phyloP scores from a whole-genome alignment of 2,888 invertebrate genomes.

The Troides aeacus region DNA sequence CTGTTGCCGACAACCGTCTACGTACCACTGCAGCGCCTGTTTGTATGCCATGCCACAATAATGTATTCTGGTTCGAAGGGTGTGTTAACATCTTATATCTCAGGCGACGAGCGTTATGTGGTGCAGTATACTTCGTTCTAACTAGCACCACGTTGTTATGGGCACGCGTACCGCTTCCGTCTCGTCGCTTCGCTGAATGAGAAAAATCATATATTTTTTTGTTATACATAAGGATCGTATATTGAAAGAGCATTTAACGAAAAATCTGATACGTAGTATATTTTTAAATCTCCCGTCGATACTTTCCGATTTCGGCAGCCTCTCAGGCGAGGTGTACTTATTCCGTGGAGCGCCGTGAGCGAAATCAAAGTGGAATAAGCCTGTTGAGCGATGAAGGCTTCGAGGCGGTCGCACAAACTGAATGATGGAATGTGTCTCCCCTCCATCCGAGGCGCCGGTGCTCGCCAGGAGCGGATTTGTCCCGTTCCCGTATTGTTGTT shows the following conservation, averaged over 20 bases:
- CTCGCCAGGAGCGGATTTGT: slow-evolving; percentile 13
- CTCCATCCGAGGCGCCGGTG: slow-evolving; percentile 13
- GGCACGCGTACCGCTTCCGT: too few relatives aligned
- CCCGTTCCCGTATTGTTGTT: slow-evolving; percentile 11
- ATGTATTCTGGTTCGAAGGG: too few relatives aligned
- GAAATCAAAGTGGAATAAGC: slow-evolving; percentile 43
- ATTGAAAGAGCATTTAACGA: neutral
- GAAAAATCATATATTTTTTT: too few relatives aligned
- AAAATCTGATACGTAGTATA: neutral
- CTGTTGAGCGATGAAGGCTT: slow-evolving; percentile 37
- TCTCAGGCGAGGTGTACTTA: slow-evolving; percentile 22
- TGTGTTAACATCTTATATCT: too few relatives aligned
- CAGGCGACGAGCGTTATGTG: too few relatives aligned
- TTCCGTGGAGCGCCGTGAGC: slow-evolving; percentile 18
- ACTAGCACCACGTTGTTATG: too few relatives aligned
- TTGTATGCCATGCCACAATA: too few relatives aligned
- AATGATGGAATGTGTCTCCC: slow-evolving; percentile 42
- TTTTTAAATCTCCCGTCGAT: slow-evolving; percentile 22
- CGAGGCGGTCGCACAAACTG: slow-evolving; percentile 55
- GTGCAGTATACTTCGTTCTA: too few relatives aligned
- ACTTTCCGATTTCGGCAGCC: slow-evolving; percentile 12
- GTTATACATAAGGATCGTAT: neutral
- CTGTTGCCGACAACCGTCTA: too few relatives aligned
- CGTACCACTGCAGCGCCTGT: too few relatives aligned
- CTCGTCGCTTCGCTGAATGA: too few relatives aligned